Percentiles rank a stretch among this genome's conserved stretches.
These are phyloP conservation scores for Popillia japonica DNA, from an alignment of 1,140 invertebrate species.

Conservation along the genomic window DNA sequence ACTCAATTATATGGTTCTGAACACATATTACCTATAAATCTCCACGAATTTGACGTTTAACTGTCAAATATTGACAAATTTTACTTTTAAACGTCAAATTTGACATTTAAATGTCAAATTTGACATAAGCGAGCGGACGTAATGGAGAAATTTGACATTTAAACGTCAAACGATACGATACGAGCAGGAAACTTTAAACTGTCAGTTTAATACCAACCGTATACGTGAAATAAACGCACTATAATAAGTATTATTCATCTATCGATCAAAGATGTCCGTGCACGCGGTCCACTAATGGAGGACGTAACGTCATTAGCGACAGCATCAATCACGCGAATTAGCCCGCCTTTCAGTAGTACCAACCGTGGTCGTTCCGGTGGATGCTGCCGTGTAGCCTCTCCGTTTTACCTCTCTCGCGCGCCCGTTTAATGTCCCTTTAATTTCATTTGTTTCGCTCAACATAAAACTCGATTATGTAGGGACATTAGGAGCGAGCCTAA, in stretches of 20 bases:
- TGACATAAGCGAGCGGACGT: too few species aligned
- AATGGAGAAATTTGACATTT: too few species aligned
- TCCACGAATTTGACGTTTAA: too few species aligned
- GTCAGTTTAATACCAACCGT: too few species aligned
- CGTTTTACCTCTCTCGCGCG: not conserved
- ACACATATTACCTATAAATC: too few species aligned
- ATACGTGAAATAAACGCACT: too few species aligned
- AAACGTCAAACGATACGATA: too few species aligned
- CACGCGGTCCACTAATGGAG: slow-evolving; percentile 11
- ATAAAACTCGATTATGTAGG: slow-evolving; percentile 24
- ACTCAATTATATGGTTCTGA: too few species aligned
- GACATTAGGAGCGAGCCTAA: slow-evolving; percentile 10
- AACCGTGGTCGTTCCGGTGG: not conserved
- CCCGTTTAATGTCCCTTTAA: slow-evolving; percentile 22
- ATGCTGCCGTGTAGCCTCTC: not conserved
- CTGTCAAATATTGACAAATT: too few species aligned
- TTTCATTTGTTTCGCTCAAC: slow-evolving; percentile 6
- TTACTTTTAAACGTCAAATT: too few species aligned
- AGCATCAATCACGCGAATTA: slow-evolving; percentile 41
- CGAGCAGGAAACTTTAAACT: too few species aligned
- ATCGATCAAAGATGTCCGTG: slow-evolving; percentile 38
- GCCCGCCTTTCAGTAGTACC: slow-evolving; percentile 40
- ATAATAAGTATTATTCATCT: slow-evolving; percentile 37
- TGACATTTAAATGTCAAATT: too few species aligned
- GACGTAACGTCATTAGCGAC: slow-evolving; percentile 40